Conservation (phyloP, 2,888 invertebrate genomes). For the Ypsolopha sequella region DNA sequence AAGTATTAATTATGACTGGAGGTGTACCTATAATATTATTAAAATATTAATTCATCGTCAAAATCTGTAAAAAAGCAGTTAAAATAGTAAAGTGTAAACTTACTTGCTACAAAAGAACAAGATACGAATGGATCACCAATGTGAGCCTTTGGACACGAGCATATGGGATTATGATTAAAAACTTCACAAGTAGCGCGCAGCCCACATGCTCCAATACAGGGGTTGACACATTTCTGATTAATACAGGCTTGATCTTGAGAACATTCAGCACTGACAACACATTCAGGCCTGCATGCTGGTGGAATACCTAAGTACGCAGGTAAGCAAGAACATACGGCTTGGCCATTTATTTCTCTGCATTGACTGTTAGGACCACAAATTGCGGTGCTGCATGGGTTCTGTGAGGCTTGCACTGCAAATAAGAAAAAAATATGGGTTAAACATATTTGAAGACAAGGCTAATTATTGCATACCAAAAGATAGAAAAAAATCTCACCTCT, state of each 20-base stretch:
- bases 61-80: no score
- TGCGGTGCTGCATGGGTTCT: slow-evolving; percentile 76
- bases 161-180: slow-evolving; percentile 81
- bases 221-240: slow-evolving; percentile 79
- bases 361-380: slow-evolving; percentile 82
- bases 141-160: slow-evolving; percentile 76
- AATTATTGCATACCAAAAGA: background rate
- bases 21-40: slow-evolving; percentile 27
- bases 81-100: slow-evolving; percentile 13
- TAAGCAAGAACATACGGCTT: slow-evolving; percentile 80
- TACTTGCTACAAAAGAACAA: slow-evolving; percentile 52
- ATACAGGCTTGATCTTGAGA: slow-evolving; percentile 77
- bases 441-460: background rate
- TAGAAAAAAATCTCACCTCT: slow-evolving; percentile 51
- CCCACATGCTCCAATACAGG: slow-evolving; percentile 80
- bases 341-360: slow-evolving; percentile 73
- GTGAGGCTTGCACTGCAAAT: slow-evolving; percentile 27
- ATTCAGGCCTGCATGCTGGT: slow-evolving; percentile 81
- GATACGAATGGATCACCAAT: slow-evolving; percentile 76
- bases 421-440: slow-evolving; percentile 4
- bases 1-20: slow-evolving; percentile 70
- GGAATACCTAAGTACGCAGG: slow-evolving; percentile 78
- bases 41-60: no score
- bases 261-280: slow-evolving; percentile 80
- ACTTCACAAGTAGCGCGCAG: slow-evolving; percentile 73